phyloP scores from a whole-genome alignment of 2,797 vertebrate genomes.

The Spatula versicolor region DNA sequence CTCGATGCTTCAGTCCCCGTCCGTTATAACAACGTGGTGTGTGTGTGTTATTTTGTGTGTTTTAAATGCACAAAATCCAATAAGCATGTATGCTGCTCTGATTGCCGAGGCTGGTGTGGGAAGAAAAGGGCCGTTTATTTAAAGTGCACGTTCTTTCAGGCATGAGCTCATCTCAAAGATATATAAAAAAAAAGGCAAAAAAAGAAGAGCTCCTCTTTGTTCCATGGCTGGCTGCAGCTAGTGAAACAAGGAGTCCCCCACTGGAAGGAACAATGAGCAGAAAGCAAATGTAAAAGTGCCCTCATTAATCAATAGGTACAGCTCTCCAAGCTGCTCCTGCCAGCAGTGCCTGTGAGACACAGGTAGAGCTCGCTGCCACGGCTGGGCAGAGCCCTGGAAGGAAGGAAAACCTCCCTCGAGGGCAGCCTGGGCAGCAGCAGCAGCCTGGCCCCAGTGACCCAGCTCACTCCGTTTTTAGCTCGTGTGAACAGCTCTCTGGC shows the following conservation, averaged over 20 bases:
- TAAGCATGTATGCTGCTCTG: too few species aligned
- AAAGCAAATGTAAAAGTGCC: slow-evolving; percentile 5
- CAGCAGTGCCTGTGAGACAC: background rate
- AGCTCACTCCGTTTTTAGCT: background rate
- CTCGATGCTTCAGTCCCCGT: too few species aligned
- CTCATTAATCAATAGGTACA: slow-evolving; percentile 35
- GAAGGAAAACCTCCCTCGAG: background rate
- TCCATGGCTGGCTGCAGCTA: background rate
- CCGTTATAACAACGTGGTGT: too few species aligned
- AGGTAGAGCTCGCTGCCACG: background rate
- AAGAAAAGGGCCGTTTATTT: slow-evolving; percentile 29
- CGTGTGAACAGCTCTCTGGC: background rate
- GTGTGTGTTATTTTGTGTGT: too few species aligned
- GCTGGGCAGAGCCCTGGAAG: background rate
- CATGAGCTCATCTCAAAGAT: slow-evolving; percentile 66
- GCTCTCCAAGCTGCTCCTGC: background rate
- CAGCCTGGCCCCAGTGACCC: background rate
- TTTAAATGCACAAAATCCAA: too few species aligned
- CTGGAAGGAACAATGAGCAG: slow-evolving; percentile 40
- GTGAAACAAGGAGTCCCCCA: slow-evolving; percentile 36
- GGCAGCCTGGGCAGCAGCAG: background rate
- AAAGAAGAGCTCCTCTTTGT: slow-evolving; percentile 28
- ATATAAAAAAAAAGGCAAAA: background rate
- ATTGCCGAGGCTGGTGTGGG: too few species aligned
- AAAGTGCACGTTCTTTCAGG: slow-evolving; percentile 44